These are phyloP conservation scores for Aleadryas rufinucha DNA, from an alignment of 2,113 vertebrate genomes.

Conservation along the genomic window DNA sequence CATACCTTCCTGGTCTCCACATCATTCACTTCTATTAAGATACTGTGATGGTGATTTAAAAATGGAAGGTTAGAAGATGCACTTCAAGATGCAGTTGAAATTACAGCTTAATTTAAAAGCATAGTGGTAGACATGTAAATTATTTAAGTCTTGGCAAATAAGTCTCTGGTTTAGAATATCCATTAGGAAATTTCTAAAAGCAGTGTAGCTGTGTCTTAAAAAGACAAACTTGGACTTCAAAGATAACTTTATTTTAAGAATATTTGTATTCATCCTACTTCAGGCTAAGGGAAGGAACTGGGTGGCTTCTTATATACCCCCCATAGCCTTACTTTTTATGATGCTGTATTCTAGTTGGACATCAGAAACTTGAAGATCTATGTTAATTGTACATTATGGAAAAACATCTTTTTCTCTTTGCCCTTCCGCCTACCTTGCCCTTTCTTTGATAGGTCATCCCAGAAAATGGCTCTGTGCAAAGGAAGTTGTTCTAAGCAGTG, in stretches of 20 bases:
- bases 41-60: neutral
- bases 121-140: neutral
- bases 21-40: neutral
- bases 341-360: neutral
- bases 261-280: neutral
- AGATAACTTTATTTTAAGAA: neutral
- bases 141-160: neutral
- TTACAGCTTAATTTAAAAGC: neutral
- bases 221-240: neutral
- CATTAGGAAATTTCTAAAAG: neutral
- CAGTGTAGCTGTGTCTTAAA: neutral
- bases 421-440: accelerated
- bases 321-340: neutral
- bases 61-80: neutral
- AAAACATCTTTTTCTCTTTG: neutral
- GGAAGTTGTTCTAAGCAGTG: neutral
- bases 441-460: constrained; percentile 57
- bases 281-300: neutral
- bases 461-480: neutral
- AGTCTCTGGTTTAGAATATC: neutral
- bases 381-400: neutral
- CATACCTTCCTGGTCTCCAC: neutral
- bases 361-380: neutral
- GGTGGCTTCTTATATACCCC: neutral
- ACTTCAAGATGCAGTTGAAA: neutral